phyloP scores from a whole-genome alignment of 2,797 vertebrate genomes.

The Mormyrus hasselquistii region DNA sequence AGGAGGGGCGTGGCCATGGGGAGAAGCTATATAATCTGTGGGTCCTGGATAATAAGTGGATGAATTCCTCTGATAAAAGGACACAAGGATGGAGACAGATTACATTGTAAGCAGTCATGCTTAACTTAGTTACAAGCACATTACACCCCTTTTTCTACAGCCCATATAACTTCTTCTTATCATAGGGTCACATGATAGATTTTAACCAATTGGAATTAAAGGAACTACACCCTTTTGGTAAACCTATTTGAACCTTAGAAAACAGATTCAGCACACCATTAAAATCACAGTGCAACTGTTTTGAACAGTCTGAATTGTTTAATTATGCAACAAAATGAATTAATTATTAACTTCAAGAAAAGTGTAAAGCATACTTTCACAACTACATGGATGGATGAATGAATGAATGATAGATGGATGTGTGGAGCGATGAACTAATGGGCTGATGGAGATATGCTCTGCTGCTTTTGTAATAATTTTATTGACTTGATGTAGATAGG shows the following conservation, averaged over 20 bases:
- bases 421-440: neutral
- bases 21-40: neutral
- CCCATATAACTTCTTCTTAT: neutral
- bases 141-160: neutral
- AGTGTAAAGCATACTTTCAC: neutral
- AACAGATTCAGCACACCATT: neutral
- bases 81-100: neutral
- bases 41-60: neutral
- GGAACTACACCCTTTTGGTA: neutral
- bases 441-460: neutral
- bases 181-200: neutral
- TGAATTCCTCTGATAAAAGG: neutral
- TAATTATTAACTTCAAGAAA: neutral
- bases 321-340: neutral
- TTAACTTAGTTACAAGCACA: neutral
- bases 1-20: neutral
- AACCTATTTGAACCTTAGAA: neutral
- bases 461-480: neutral
- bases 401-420: neutral
- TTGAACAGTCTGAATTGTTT: neutral
- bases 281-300: neutral
- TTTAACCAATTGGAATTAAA: neutral
- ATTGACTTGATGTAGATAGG: neutral
- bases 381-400: neutral
- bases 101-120: neutral